Percentiles rank a stretch among this genome's conserved stretches.
Conservation (phyloP, 2,113 vertebrate species). For the Zeus faber region DNA sequence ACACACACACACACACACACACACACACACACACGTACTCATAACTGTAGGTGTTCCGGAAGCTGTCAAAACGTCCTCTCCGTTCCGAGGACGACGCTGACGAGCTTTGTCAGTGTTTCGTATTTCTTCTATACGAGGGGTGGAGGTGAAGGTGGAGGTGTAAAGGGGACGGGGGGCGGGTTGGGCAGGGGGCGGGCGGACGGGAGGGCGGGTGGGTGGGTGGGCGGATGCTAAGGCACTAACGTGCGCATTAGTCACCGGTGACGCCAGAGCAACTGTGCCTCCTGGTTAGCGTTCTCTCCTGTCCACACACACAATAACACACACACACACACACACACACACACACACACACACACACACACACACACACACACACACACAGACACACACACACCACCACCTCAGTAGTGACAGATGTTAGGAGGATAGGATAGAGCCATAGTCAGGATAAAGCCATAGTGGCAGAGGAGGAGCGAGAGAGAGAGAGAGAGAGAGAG, state of each 20-base stretch:
- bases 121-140: no score
- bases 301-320: conserved; percentile 25
- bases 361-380: conserved; percentile 5
- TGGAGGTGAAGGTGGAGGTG: no score
- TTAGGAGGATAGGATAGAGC: conserved; percentile 42
- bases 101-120: no score
- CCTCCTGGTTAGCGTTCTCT: conserved; percentile 49
- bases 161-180: neutral
- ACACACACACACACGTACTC: neutral
- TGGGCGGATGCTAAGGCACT: conserved; percentile 20
- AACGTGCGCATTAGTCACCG: conserved; percentile 51
- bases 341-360: neutral
- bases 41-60: neutral
- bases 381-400: conserved; percentile 25
- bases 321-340: conserved; percentile 10
- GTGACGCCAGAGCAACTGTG: conserved; percentile 45
- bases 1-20: neutral
- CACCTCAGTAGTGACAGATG: conserved; percentile 55
- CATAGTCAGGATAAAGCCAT: neutral
- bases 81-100: no score
- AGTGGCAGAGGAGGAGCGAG: neutral
- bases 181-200: neutral
- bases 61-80: neutral
- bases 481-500: neutral
- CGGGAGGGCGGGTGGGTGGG: neutral